A percentile compares a stretch with the other conserved stretches of the same genome.
Evolutionary conservation across 2,888 invertebrate genomes (phyloP).

Genomic region (Sphinx pinastri): DNA sequence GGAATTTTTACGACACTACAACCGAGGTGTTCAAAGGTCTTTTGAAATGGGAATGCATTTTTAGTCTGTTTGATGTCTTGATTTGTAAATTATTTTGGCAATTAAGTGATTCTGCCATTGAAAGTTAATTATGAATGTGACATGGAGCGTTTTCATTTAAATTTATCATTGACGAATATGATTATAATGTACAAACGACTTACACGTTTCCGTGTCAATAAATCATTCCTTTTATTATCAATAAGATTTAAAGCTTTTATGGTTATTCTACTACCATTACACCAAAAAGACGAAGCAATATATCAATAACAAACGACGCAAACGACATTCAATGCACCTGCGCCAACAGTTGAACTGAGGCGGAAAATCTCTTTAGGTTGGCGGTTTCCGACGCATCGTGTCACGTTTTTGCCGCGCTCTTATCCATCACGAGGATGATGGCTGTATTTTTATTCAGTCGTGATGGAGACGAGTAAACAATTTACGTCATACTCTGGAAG

Average conservation of each 20-base stretch:
- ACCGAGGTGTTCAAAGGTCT: conserved; percentile 37
- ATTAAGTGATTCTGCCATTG: conserved; percentile 21
- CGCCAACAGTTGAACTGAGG: background rate
- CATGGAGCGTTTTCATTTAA: background rate
- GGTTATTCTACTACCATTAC: no score
- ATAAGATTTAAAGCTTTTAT: background rate
- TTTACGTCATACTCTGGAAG: conserved; percentile 26
- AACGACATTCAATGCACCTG: background rate
- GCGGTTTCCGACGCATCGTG: conserved; percentile 2
- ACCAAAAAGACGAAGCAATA: no score
- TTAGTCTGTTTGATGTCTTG: conserved; percentile 29
- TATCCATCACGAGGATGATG: background rate
- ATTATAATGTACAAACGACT: background rate
- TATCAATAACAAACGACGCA: background rate
- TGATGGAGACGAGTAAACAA: conserved; percentile 27
- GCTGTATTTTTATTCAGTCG: background rate
- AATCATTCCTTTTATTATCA: background rate
- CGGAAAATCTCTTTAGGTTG: background rate
- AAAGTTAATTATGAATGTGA: conserved; percentile 19
- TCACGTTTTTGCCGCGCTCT: background rate
- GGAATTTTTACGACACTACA: conserved; percentile 52
- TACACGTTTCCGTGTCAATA: conserved; percentile 1
- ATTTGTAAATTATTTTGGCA: conserved; percentile 28
- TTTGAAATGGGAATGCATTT: conserved; percentile 31
- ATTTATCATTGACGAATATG: background rate